A percentile compares a stretch with the other conserved stretches of the same genome.
These are phyloP conservation scores for Jacana jacana DNA, from an alignment of 2,113 vertebrate genomes.

Conservation along the genomic window DNA sequence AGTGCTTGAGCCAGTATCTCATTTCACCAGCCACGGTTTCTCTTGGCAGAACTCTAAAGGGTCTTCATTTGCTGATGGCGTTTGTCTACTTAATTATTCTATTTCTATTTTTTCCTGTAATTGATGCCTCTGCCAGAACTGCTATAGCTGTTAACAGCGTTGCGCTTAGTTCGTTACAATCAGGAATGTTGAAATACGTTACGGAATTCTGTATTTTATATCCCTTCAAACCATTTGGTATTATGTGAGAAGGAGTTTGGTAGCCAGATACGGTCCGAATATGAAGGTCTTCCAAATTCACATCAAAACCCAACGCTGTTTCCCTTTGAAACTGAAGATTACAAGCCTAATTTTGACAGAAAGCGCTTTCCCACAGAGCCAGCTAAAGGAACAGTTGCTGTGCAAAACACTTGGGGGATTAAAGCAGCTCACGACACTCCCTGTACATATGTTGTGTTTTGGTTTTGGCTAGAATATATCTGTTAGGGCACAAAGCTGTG, in stretches of 20 bases:
- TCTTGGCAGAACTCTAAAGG: background rate
- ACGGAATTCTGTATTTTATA: background rate
- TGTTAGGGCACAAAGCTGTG: background rate
- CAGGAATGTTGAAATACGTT: background rate
- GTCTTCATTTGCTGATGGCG: background rate
- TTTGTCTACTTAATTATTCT: background rate
- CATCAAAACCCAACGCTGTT: background rate
- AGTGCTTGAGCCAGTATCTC: background rate
- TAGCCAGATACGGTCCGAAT: background rate
- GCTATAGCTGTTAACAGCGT: background rate
- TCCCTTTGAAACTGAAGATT: background rate
- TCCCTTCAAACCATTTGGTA: background rate
- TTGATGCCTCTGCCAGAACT: background rate
- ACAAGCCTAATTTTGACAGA: background rate
- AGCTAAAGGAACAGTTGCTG: background rate
- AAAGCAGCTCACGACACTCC: background rate
- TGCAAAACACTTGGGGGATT: background rate
- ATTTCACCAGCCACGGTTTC: background rate
- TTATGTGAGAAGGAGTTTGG: background rate
- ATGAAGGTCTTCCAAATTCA: background rate
- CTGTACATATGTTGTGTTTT: background rate
- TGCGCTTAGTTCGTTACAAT: background rate
- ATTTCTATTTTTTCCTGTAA: background rate
- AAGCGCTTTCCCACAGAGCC: background rate
- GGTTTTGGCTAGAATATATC: background rate